These are phyloP conservation scores for Zoanthus gigantus DNA, from an alignment of 92 coral and sea anemone species.

Conservation along the genomic window DNA sequence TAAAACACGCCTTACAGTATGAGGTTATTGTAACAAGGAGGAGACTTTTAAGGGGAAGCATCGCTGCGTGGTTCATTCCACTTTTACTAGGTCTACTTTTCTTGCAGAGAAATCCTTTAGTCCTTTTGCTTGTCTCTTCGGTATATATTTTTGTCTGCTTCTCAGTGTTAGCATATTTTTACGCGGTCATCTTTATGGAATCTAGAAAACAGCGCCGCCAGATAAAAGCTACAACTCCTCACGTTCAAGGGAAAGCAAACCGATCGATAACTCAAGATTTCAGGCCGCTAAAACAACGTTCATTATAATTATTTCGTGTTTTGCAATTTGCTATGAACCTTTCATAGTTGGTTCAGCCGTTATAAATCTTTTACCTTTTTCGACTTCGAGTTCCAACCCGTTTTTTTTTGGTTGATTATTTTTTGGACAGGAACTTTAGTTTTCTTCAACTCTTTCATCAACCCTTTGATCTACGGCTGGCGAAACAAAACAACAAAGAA, in stretches of 20 bases:
- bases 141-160: background rate
- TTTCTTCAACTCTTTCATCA: background rate
- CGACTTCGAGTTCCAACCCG: background rate
- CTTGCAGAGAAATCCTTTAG: background rate
- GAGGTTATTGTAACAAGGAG: background rate
- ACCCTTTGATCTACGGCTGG: constrained; percentile 7
- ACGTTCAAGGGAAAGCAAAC: background rate
- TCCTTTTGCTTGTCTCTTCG: background rate
- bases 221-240: background rate
- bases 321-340: background rate
- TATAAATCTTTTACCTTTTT: background rate
- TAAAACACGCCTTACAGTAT: constrained; percentile 10
- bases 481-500: background rate
- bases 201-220: background rate
- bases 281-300: background rate
- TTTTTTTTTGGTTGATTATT: too few relatives aligned
- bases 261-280: background rate
- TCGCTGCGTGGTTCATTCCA: background rate
- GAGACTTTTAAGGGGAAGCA: background rate
- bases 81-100: background rate
- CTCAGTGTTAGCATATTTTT: background rate
- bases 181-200: background rate
- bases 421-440: background rate
- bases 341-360: background rate
- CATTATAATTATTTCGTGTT: background rate